Conservation (phyloP, 2,888 invertebrate species). For the Ctena decussata region DNA sequence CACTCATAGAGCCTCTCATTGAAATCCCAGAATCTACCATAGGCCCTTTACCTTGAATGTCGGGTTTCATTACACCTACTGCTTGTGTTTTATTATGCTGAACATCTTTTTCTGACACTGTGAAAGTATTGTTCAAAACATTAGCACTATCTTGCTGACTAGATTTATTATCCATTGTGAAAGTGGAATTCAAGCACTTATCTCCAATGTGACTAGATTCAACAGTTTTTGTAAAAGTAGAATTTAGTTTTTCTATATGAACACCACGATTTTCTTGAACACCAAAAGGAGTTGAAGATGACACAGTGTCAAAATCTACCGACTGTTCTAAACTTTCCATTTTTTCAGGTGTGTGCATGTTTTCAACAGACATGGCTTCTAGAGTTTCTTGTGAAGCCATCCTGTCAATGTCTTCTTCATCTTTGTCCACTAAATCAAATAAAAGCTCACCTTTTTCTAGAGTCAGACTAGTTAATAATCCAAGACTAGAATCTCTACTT, state of each 20-base stretch:
- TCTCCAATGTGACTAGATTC: constrained; percentile 32
- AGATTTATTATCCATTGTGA: constrained; percentile 26
- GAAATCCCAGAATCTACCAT: constrained; percentile 66
- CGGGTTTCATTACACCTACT: constrained; percentile 15
- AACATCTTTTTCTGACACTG: constrained; percentile 24
- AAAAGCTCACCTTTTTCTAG: constrained; percentile 58
- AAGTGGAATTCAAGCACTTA: constrained; percentile 53
- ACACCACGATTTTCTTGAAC: constrained; percentile 20
- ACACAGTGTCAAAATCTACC: constrained; percentile 63
- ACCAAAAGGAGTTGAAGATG: constrained; percentile 72
- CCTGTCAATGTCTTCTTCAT: constrained; percentile 44
- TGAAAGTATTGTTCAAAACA: constrained; percentile 52
- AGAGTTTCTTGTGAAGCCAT: constrained; percentile 58
- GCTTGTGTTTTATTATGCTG: constrained; percentile 17
- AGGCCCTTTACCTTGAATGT: constrained; percentile 19
- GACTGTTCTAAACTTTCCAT: constrained; percentile 61
- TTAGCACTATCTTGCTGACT: constrained; percentile 14
- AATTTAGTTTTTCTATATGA: constrained; percentile 54
- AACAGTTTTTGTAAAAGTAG: constrained; percentile 58
- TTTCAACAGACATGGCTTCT: constrained; percentile 57
- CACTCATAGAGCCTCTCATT: constrained; percentile 59
- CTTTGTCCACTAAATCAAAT: constrained; percentile 62
- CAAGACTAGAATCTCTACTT: constrained; percentile 70
- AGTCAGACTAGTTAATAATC: constrained; percentile 62
- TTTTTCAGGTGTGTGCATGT: constrained; percentile 54